phyloP scores from a whole-genome alignment of 2,113 vertebrate species.

The Hippocampus barbouri region DNA sequence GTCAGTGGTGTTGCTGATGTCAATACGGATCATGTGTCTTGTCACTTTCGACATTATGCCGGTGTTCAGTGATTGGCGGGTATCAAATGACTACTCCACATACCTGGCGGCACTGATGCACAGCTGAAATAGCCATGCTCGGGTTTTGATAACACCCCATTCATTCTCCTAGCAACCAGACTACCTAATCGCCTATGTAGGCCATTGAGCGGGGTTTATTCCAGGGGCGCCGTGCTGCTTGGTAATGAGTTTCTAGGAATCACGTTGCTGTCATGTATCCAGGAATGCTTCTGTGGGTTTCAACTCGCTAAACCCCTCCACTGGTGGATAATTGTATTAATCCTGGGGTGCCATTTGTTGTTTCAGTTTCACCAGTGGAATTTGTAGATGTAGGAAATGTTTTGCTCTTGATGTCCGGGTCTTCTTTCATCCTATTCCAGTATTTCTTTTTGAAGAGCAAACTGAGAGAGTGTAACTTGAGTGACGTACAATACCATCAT shows the following conservation, averaged over 20 bases:
- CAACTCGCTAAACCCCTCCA: background rate
- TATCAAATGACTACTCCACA: constrained; percentile 63
- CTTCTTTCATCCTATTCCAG: constrained; percentile 5
- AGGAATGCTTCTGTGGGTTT: constrained; percentile 28
- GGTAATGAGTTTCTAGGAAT: constrained; percentile 39
- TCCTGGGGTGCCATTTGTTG: constrained; percentile 15
- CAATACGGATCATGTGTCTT: constrained; percentile 55
- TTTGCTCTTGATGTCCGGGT: constrained; percentile 9
- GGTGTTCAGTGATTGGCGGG: constrained; percentile 45
- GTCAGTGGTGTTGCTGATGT: constrained; percentile 22
- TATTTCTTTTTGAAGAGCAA: background rate
- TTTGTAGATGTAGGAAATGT: constrained; percentile 11
- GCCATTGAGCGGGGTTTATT: constrained; percentile 30
- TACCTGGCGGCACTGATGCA: constrained; percentile 24
- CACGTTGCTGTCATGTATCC: constrained; percentile 30
- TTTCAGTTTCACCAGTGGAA: constrained; percentile 18
- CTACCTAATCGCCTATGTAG: constrained; percentile 44
- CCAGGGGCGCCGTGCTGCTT: constrained; percentile 30
- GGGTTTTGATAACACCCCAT: constrained; percentile 46
- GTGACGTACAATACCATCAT: too few relatives aligned
- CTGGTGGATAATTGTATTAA: constrained; percentile 28
- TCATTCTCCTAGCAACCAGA: constrained; percentile 63
- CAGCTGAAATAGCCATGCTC: constrained; percentile 60
- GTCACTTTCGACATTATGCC: constrained; percentile 43
- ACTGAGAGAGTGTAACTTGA: background rate